Percentiles rank a stretch among this genome's conserved stretches.
Evolutionary conservation across 2,113 vertebrate species (phyloP).

Genomic region (Epinephelus fuscoguttatus): DNA sequence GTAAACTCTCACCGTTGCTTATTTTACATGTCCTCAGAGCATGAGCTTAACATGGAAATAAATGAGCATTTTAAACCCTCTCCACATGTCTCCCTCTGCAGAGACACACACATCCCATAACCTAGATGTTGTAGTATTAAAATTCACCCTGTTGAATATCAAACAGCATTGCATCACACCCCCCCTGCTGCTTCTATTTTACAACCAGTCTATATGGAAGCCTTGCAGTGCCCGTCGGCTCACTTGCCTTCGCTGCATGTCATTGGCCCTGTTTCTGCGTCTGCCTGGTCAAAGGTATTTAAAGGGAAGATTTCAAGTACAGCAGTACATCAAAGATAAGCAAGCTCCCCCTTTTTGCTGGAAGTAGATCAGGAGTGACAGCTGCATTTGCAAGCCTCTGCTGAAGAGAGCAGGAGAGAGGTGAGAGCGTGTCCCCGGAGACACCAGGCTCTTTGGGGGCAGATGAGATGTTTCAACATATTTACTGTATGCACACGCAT

Average conservation of each 20-base stretch:
- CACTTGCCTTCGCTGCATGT: slow-evolving; percentile 3
- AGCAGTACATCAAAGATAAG: slow-evolving; percentile 46
- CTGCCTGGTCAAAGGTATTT: slow-evolving; percentile 53
- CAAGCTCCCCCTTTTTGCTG: slow-evolving; percentile 25
- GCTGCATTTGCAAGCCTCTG: slow-evolving; percentile 54
- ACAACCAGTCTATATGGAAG: neutral
- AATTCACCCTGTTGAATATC: slow-evolving; percentile 53
- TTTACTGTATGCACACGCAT: slow-evolving; percentile 37
- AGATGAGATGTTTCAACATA: slow-evolving; percentile 49
- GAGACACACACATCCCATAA: slow-evolving; percentile 18
- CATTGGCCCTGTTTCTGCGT: slow-evolving; percentile 42
- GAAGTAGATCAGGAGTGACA: slow-evolving; percentile 73
- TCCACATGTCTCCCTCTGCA: neutral
- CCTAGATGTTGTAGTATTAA: slow-evolving; percentile 47
- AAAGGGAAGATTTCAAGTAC: slow-evolving; percentile 37
- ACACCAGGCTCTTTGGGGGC: slow-evolving; percentile 47
- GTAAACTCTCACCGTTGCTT: slow-evolving; percentile 52
- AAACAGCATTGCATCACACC: slow-evolving; percentile 28
- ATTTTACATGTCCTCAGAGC: slow-evolving; percentile 23
- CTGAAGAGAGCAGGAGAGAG: slow-evolving; percentile 37
- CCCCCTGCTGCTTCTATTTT: slow-evolving; percentile 31
- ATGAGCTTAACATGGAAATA: slow-evolving; percentile 28
- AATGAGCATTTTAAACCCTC: slow-evolving; percentile 2
- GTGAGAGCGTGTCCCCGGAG: slow-evolving; percentile 48
- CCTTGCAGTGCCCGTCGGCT: neutral